Base-by-base conservation (phyloP, 1,140 invertebrate species). In the Drosophila pandora region DNA sequence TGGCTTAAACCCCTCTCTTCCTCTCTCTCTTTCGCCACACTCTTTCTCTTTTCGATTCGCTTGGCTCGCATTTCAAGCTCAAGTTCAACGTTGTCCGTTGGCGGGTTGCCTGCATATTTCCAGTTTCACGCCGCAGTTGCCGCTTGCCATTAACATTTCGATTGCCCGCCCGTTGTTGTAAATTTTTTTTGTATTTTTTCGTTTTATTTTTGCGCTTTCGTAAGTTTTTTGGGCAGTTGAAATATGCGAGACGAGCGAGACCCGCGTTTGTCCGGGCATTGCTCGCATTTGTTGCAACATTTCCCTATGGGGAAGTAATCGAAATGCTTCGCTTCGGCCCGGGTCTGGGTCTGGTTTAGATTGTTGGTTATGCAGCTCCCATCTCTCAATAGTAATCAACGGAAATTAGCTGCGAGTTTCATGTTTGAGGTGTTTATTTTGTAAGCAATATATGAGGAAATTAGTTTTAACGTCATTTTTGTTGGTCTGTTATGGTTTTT, bases 251-350 rank as follows among this genome's bases (percentile, higher is more conserved):
- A 34, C 2, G 13, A 47, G 39, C 39, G 49, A 55, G 65, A 32
- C 52, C 45, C 47, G 45, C 63, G 58, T 58, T 49, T 80, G 68
- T 77, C 63, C 56, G 63, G 64, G 67, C 76, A 84, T 80, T 80
- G 81, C 77, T 80, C 77, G 77, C 76, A 65, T 85, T 79, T 74
- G 62, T 80, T 85, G 68, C 81, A 74, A 87, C 81, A 85, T 77
- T 76, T 69, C 74, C 55, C 69, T 64, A 50, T 41, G 63, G 82
- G 80, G 80, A 84, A 84, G 80, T 84, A 84, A 73, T 84, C 81
- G 65, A 76, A 75, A 56, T 52, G 67, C 28, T 21, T 47, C 1
- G 68, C 54, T 34, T 37, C 37, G 43, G 21, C 43, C 21, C 17
- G 28, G 13, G 41, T 8, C 32, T 55, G 65, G 65, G 49, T 48